These are phyloP conservation scores for Schlechtendalia chinensis DNA, from an alignment of 1,140 invertebrate species.

Conservation along the genomic window DNA sequence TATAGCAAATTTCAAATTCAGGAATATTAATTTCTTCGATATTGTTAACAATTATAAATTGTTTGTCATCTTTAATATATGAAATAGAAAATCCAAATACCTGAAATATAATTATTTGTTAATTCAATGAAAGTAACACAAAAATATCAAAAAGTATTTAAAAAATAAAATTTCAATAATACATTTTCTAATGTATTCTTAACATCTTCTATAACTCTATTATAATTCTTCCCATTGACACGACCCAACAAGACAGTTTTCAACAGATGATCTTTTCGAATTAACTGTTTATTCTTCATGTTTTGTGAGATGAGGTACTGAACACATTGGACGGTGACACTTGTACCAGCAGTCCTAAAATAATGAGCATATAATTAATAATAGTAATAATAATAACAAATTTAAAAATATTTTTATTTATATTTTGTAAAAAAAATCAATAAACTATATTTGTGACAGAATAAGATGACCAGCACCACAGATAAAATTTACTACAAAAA, in stretches of 20 bases:
- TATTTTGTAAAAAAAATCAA: background rate
- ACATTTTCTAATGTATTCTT: background rate
- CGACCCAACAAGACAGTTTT: slow-evolving; percentile 21
- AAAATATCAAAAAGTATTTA: background rate
- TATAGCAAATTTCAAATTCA: background rate
- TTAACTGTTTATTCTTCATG: background rate
- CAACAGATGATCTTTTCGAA: slow-evolving; percentile 27
- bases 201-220: slow-evolving; percentile 18
- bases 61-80: background rate
- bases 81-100: slow-evolving; percentile 31
- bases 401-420: background rate
- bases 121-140: background rate
- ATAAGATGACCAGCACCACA: no score
- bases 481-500: no score
- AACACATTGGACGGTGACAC: background rate
- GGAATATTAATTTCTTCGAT: background rate
- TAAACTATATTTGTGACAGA: background rate
- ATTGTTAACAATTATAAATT: slow-evolving; percentile 25
- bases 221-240: slow-evolving; percentile 11
- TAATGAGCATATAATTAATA: no score
- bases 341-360: slow-evolving; percentile 16
- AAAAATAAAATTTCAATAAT: background rate
- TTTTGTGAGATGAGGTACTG: slow-evolving; percentile 4
- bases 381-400: background rate
- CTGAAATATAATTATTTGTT: slow-evolving; percentile 6